phyloP scores from a whole-genome alignment of 2,113 vertebrate species.

The Hemiprocne comata region DNA sequence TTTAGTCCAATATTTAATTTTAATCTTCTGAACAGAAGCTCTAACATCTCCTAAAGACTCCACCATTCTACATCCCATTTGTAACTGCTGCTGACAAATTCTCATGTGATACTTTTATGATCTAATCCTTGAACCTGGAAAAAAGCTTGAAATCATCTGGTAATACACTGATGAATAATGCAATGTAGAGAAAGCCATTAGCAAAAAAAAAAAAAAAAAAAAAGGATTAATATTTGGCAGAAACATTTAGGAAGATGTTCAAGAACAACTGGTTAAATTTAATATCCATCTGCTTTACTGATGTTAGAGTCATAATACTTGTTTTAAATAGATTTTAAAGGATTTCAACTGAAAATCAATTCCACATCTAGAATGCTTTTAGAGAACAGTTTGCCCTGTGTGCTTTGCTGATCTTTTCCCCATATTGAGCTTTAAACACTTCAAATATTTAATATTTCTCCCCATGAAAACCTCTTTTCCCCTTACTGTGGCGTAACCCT shows the following conservation, averaged over 20 bases:
- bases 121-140: slow-evolving; percentile 35
- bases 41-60: background rate
- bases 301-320: slow-evolving; percentile 40
- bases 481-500: background rate
- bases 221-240: slow-evolving; percentile 62
- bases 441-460: slow-evolving; percentile 46
- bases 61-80: slow-evolving; percentile 25
- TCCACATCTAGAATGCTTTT: slow-evolving; percentile 24
- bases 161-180: slow-evolving; percentile 36
- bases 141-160: slow-evolving; percentile 38
- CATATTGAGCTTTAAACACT: slow-evolving; percentile 32
- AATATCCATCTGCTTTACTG: slow-evolving; percentile 59
- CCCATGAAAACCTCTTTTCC: background rate
- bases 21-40: slow-evolving; percentile 33
- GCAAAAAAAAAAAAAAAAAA: background rate
- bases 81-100: slow-evolving; percentile 46
- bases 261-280: slow-evolving; percentile 61
- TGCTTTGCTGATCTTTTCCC: slow-evolving; percentile 27
- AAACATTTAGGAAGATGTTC: slow-evolving; percentile 30
- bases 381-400: background rate
- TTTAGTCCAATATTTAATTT: background rate
- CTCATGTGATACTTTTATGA: slow-evolving; percentile 46
- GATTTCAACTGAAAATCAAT: slow-evolving; percentile 63
- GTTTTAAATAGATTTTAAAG: slow-evolving; percentile 57
- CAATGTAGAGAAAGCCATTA: slow-evolving; percentile 53